Base-by-base conservation (phyloP, 2,888 invertebrate genomes). In the Sepioteuthis lessoniana region DNA sequence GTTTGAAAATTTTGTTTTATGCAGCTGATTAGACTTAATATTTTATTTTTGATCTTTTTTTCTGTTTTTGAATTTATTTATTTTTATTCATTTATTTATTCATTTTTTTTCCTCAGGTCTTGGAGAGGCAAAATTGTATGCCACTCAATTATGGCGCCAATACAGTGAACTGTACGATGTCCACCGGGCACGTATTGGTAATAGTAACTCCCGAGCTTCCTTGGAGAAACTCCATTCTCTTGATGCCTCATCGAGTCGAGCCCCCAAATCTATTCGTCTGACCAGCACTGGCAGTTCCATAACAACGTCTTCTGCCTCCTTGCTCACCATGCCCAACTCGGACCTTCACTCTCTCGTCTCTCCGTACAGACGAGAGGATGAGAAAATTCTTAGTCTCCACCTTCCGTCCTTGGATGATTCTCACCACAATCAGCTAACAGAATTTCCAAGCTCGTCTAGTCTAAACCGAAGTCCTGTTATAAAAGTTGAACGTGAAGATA, bases 111-210 rank as follows among this genome's bases (percentile, higher is more conserved):
- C 60, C 42, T 31, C n/a, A 94, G 94, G 94, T 94, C 42, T 94
- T 31, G 94, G 95, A 93, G 95, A 95, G 93, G 95, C 95, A 5
- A 95, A 95, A 94, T 94, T 95, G 31, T 95, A 95, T n/a, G 95
- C 95, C 16, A 95, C 95, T n/a, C 95, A 95, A 50, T 91, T 95
- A 76, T 95, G 95, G 95, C 90, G 95, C 10, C 93, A 93, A 42
- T 95, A 95, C 94, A 95, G 95, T 94, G 95, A 95, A 91, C 94
- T 95, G 90, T 95, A 95, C 93, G 94, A 95, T 76, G 95, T 95
- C 90, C 95, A 95, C 93, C 95, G 95, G 55, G 95, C 95, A 35
- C 94, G 95, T 25, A 95, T 95, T 46, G 95, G 95, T 7, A 95
- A 95, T 94, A 95, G 94, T 21, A 95, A 95, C 55, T 93, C 93